Conservation (phyloP, 2,888 invertebrate genomes). For the Orthosia incerta region DNA sequence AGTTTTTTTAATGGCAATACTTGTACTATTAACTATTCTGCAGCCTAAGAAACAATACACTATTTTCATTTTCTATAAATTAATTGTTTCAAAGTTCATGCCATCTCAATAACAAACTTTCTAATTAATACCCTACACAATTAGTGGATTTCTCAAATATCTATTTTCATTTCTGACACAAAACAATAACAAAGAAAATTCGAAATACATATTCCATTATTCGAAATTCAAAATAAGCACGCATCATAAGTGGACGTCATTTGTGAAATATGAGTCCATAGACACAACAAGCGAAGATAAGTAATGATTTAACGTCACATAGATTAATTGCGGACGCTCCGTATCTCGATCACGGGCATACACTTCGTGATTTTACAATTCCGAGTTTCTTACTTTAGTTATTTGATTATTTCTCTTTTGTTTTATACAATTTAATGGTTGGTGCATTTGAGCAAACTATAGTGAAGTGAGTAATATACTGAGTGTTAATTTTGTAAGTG, state of each 20-base stretch:
- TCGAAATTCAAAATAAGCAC: slow-evolving; percentile 51
- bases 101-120: neutral
- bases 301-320: slow-evolving; percentile 66
- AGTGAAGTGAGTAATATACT: slow-evolving; percentile 4
- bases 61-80: neutral
- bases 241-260: slow-evolving; percentile 33
- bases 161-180: neutral
- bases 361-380: slow-evolving; percentile 59
- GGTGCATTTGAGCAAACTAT: neutral
- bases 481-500: slow-evolving; percentile 36
- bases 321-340: slow-evolving; percentile 61
- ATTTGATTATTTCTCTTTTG: slow-evolving; percentile 28
- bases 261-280: slow-evolving; percentile 61
- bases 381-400: slow-evolving; percentile 35
- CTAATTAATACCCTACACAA: neutral
- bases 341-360: slow-evolving; percentile 58
- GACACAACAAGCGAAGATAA: slow-evolving; percentile 64
- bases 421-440: neutral
- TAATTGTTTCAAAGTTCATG: neutral
- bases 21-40: no score
- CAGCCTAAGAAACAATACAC: neutral
- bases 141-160: neutral
- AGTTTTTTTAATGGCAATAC: neutral
- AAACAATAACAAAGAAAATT: slow-evolving; percentile 11
- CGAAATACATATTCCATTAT: slow-evolving; percentile 38